Percentiles rank a stretch among this genome's conserved stretches.
These are phyloP conservation scores for Ametastegia equiseti DNA, from an alignment of 2,888 invertebrate species.

Conservation along the genomic window DNA sequence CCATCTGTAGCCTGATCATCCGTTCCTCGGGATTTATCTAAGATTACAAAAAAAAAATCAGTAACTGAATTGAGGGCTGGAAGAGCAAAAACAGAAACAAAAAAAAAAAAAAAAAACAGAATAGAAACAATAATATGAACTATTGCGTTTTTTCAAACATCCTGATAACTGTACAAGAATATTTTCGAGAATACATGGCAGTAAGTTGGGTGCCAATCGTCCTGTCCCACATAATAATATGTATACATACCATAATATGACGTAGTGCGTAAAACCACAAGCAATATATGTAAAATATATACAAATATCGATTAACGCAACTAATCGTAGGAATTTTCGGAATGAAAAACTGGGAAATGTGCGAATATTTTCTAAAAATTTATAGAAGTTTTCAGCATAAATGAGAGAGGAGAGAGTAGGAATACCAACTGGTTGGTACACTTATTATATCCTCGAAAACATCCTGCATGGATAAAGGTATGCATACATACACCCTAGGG, in stretches of 20 bases:
- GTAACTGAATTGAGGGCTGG: not conserved
- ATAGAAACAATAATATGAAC: not conserved
- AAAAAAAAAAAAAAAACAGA: not conserved
- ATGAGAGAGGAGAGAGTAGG: not conserved
- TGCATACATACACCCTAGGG: too few species aligned
- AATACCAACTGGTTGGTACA: not conserved
- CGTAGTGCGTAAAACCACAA: not conserved
- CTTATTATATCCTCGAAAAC: not conserved
- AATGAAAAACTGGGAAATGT: too few species aligned
- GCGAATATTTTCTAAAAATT: too few species aligned
- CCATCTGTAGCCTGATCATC: not conserved
- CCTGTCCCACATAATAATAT: too few species aligned
- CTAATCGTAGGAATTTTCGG: too few species aligned
- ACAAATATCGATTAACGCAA: too few species aligned
- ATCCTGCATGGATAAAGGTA: not conserved
- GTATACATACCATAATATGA: too few species aligned
- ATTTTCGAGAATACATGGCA: not conserved
- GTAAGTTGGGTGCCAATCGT: not conserved
- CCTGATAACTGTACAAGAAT: not conserved
- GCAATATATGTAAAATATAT: not conserved
- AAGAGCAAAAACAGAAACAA: too few species aligned
- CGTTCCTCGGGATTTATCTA: not conserved
- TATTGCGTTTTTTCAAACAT: not conserved
- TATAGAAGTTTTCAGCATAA: too few species aligned
- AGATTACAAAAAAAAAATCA: not conserved